Conservation (phyloP, 2,888 invertebrate genomes). For the Ophion ellenae region DNA sequence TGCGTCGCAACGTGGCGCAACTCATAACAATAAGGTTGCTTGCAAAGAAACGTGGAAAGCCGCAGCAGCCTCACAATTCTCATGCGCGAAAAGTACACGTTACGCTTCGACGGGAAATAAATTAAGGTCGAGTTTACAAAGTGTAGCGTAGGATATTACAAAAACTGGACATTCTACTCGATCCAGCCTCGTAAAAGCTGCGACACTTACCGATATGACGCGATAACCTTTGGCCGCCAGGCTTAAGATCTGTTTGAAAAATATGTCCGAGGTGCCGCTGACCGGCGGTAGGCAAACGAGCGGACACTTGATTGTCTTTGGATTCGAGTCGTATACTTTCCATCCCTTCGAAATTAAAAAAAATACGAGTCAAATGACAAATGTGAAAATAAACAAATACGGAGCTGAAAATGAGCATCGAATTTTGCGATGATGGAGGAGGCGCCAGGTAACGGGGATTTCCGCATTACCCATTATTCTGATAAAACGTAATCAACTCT, state of each 20-base stretch:
- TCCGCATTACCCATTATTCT: neutral
- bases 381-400: constrained; percentile 24
- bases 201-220: constrained; percentile 88
- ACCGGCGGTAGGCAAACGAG: constrained; percentile 94
- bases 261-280: constrained; percentile 95
- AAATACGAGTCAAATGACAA: neutral
- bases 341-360: constrained; percentile 87
- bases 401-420: neutral
- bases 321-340: constrained; percentile 95
- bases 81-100: too few species aligned
- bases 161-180: neutral
- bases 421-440: neutral
- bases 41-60: neutral
- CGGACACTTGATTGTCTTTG: constrained; percentile 91
- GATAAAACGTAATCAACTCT: neutral
- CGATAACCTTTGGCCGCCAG: constrained; percentile 92
- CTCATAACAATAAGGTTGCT: neutral
- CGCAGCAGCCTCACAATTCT: too few species aligned
- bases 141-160: neutral
- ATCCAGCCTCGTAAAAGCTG: neutral
- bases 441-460: neutral
- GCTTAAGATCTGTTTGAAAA: constrained; percentile 92
- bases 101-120: too few species aligned
- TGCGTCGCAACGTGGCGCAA: neutral
- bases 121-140: too few species aligned